Evolutionary conservation across 2,113 vertebrate genomes (phyloP).

Genomic region (Apteryx owenii): DNA sequence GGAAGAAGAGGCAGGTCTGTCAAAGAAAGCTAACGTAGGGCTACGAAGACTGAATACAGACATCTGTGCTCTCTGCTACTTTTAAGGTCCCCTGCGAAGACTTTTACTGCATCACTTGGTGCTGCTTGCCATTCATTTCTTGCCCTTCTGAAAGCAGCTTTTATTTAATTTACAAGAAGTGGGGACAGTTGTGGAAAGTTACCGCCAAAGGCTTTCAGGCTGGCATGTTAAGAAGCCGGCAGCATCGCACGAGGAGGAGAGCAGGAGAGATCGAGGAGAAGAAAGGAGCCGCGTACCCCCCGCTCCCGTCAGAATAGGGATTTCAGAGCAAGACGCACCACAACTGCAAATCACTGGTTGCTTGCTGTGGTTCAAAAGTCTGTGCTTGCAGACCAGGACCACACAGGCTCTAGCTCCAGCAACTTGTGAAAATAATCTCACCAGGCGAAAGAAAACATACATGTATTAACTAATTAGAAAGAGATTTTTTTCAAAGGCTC

Average conservation of each 20-base stretch:
- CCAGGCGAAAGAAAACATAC: slow-evolving; percentile 54
- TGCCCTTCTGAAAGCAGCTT: neutral
- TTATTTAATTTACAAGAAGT: neutral
- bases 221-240: rapidly evolving
- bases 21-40: neutral
- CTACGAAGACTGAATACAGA: neutral
- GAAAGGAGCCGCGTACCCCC: neutral
- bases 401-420: slow-evolving; percentile 7
- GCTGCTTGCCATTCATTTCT: neutral
- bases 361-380: neutral
- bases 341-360: neutral
- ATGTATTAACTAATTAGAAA: slow-evolving; percentile 38
- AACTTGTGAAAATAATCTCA: slow-evolving; percentile 48
- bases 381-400: neutral
- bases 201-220: neutral
- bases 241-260: neutral
- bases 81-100: neutral
- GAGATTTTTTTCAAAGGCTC: slow-evolving; percentile 62
- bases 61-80: neutral
- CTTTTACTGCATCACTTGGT: neutral
- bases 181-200: neutral
- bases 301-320: neutral
- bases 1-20: neutral
- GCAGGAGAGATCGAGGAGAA: neutral
- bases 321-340: neutral